Base-by-base conservation (phyloP, 2,888 invertebrate species). In the Cynaeus angustus region DNA sequence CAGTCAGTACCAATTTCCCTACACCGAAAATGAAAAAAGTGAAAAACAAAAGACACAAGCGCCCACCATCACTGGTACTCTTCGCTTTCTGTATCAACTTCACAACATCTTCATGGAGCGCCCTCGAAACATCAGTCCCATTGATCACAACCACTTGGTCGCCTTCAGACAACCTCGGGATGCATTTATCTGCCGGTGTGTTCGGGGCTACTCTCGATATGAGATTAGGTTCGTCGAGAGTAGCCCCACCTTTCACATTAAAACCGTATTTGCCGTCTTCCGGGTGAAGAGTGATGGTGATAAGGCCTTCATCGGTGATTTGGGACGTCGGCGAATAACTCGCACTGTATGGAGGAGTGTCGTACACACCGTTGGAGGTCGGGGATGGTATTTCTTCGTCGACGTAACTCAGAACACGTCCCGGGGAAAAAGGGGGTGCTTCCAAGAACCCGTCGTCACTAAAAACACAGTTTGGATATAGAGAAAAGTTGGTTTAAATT, bases 61-160 rank as follows among this genome's bases (percentile, higher is more conserved):
- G n/a, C n/a, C 6, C 75, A 82, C 84, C 84, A 56, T 77, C 77
- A 73, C 82, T 81, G 10, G 80, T 79, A 16, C 75, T 72, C 62
- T 85, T 74, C 91, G 89, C 56, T 92, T 94, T 77, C 92, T 92
- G 90, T 76, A 99, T 99, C 79, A 97, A 89, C 83, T 93, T 92
- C 7, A 99, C 98, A 5, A 98, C 96, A 85, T 97, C 94, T 76
- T 97, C 96, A 83, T 99, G 98, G 3, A 93, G 90, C 83, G 97
- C 89, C 37, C 93, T 93, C 21, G 92, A 91, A 0, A 99, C 96
- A 80, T 98, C 97, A 14, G 92, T 91, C 0, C 96, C 97, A 83
- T 99, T 99, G 82, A 99, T 99, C 83, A 94, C 93, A 72, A 99
- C 88, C 66, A 96, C 91, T 89, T 98, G 98, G 86, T 99, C 99